Conservation (phyloP, 1,140 invertebrate genomes). For the Micrasema longulum region DNA sequence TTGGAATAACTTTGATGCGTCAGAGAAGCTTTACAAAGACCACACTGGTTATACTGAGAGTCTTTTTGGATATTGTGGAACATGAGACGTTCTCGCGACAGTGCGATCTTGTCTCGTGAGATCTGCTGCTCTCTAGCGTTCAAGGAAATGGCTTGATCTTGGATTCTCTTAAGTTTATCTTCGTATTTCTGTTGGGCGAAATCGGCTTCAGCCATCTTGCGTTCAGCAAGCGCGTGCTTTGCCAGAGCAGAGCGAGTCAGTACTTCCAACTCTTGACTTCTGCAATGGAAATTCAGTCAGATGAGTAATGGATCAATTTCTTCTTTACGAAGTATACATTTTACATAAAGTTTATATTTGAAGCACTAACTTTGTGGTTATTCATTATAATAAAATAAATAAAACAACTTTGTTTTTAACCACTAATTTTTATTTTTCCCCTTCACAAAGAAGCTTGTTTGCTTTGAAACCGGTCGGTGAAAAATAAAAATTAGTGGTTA, state of each 20-base stretch:
- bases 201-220: constrained; percentile 63
- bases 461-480: no score
- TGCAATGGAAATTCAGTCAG: constrained; percentile 42
- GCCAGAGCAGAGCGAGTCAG: constrained; percentile 63
- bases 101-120: constrained; percentile 64
- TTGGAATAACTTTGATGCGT: constrained; percentile 16
- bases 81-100: constrained; percentile 63
- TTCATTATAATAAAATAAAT: no score
- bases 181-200: constrained; percentile 64
- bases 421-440: no score
- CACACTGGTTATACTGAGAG: constrained; percentile 61
- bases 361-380: no score
- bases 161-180: constrained; percentile 63
- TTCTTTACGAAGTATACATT: no score
- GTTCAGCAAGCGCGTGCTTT: constrained; percentile 63
- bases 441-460: no score
- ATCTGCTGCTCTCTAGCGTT: constrained; percentile 65
- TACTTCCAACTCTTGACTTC: constrained; percentile 63
- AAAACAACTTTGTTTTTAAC: no score
- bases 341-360: no score
- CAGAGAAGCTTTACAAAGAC: constrained; percentile 58
- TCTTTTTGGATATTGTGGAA: constrained; percentile 64
- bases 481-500: no score
- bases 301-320: no score
- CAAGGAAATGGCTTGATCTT: constrained; percentile 64